A percentile compares a stretch with the other conserved stretches of the same genome.
Conservation (phyloP, 2,113 vertebrate species). For the Callopanchax toddi region DNA sequence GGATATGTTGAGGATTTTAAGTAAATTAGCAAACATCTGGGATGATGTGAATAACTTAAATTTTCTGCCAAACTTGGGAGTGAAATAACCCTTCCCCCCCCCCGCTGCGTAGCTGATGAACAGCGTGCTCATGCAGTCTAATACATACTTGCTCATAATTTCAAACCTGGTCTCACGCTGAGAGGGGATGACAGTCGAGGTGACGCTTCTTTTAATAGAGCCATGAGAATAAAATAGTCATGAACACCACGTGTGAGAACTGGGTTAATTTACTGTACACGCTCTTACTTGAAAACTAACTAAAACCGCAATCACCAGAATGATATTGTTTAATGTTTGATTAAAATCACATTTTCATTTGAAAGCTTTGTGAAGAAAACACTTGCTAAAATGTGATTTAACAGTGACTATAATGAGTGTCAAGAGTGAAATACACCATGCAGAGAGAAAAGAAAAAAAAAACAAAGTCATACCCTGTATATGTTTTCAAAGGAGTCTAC, state of each 20-base stretch:
- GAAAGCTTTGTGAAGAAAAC: background rate
- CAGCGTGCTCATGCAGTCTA: conserved; percentile 63
- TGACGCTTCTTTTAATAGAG: conserved; percentile 35
- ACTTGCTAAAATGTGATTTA: conserved; percentile 11
- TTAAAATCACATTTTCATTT: conserved; percentile 21
- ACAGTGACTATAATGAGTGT: conserved; percentile 17
- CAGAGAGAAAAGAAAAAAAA: conserved; percentile 3
- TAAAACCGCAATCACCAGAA: conserved; percentile 19
- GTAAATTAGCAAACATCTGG: conserved; percentile 65
- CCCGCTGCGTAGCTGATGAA: conserved; percentile 66
- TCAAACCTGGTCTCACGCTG: conserved; percentile 37
- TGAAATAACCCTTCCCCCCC: conserved; percentile 38
- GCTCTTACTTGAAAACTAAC: conserved; percentile 6
- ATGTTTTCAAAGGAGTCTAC: conserved; percentile 27
- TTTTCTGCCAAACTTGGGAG: conserved; percentile 51
- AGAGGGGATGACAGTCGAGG: conserved; percentile 36
- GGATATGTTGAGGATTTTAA: conserved; percentile 46
- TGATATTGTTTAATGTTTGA: conserved; percentile 14
- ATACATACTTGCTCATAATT: conserved; percentile 69
- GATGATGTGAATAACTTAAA: conserved; percentile 50
- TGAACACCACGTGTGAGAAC: conserved; percentile 7
- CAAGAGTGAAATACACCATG: conserved; percentile 32
- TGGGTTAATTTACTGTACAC: conserved; percentile 25
- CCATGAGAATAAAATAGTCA: conserved; percentile 23
- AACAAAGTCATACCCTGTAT: conserved; percentile 5